Percentiles rank a stretch among this genome's conserved stretches.
phyloP scores from a whole-genome alignment of 2,113 vertebrate genomes.

The Lonchura striata region DNA sequence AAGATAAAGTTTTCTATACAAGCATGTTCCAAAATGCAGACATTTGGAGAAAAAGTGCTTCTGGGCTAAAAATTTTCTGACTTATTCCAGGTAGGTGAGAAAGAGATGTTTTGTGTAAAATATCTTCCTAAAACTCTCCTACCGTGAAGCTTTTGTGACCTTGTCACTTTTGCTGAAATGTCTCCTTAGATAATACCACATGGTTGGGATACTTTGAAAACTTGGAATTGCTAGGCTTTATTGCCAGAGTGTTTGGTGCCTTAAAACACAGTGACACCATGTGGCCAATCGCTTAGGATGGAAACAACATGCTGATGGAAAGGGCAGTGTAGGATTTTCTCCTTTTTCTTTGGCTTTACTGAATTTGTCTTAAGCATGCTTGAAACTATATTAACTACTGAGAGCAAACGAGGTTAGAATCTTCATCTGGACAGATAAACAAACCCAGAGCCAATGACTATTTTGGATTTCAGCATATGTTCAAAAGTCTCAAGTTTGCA shows the following conservation, averaged over 20 bases:
- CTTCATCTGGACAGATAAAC: background rate
- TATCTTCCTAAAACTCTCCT: background rate
- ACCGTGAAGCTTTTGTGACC: background rate
- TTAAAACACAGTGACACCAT: conserved; percentile 38
- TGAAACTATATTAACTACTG: background rate
- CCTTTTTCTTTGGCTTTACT: background rate
- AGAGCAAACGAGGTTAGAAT: background rate
- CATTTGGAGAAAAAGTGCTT: background rate
- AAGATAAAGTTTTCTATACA: background rate
- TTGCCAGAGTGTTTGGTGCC: background rate
- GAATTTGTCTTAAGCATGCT: background rate
- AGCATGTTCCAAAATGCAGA: background rate
- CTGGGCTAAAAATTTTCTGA: background rate
- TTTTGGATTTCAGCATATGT: background rate
- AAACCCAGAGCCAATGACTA: background rate
- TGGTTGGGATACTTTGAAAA: background rate
- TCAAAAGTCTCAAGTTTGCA: background rate
- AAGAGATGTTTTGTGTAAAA: background rate
- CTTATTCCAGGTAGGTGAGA: background rate
- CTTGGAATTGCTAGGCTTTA: background rate
- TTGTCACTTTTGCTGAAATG: background rate
- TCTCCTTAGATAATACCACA: background rate
- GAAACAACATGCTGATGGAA: background rate
- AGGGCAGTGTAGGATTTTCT: background rate
- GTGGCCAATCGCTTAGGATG: background rate